Evolutionary conservation across 2,888 invertebrate genomes (phyloP).

Genomic region (Ectropis crepuscularia): DNA sequence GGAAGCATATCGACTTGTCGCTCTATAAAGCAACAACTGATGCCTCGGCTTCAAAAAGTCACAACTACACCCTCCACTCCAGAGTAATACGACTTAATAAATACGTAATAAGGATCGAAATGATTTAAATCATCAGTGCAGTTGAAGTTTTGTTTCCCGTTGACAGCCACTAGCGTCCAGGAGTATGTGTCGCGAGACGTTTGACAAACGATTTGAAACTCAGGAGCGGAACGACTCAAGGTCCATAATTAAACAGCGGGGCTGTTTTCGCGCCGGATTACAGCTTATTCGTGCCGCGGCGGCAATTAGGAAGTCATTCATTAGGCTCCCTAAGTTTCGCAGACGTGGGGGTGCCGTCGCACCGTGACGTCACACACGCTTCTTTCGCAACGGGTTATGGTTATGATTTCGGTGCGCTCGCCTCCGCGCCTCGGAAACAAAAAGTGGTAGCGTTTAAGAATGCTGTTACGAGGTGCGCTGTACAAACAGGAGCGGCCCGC

Average conservation of each 20-base stretch:
- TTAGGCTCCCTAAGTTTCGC: conserved; percentile 84
- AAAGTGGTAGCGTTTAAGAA: conserved; percentile 72
- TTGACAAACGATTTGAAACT: conserved; percentile 77
- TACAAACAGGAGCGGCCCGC: conserved; percentile 75
- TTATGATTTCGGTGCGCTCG: conserved; percentile 59
- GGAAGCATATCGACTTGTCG: conserved; percentile 79
- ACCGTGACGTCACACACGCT: conserved; percentile 69
- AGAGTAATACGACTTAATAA: conserved; percentile 36
- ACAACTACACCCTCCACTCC: conserved; percentile 33
- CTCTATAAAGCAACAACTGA: conserved; percentile 55
- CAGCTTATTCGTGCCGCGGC: conserved; percentile 79
- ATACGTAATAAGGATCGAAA: conserved; percentile 23
- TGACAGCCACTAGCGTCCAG: conserved; percentile 64
- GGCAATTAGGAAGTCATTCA: conserved; percentile 85
- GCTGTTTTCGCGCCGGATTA: conserved; percentile 74
- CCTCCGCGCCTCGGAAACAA: conserved; percentile 62
- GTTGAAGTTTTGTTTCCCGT: conserved; percentile 59
- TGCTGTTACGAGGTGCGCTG: conserved; percentile 57
- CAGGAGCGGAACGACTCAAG: conserved; percentile 72
- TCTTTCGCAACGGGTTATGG: conserved; percentile 65
- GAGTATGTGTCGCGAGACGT: conserved; percentile 68
- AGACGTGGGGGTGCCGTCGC: conserved; percentile 82
- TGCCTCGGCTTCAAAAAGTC: conserved; percentile 28
- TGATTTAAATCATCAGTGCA: conserved; percentile 33
- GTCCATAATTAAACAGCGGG: conserved; percentile 76